A percentile compares a stretch with the other conserved stretches of the same genome.
phyloP scores from a whole-genome alignment of 2,888 invertebrate genomes.

The Drosophila mayaguana region DNA sequence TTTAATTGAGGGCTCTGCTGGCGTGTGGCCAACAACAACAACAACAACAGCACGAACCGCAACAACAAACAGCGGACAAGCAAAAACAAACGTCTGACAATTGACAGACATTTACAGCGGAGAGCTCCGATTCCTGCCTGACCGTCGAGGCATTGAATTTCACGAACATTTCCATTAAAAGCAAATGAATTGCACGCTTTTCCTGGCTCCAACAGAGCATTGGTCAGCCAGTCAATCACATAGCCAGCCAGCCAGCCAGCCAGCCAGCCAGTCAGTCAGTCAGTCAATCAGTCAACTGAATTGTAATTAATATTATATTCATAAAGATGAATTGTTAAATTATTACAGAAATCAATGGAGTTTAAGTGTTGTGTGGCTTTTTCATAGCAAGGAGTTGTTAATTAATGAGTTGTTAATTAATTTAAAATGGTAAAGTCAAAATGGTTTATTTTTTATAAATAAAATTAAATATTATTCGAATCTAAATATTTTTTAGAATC shows the following conservation, averaged over 20 bases:
- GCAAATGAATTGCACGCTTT: conserved; percentile 58
- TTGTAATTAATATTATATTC: conserved; percentile 73
- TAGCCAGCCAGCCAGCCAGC: conserved; percentile 28
- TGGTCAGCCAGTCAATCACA: conserved; percentile 27
- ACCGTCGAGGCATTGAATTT: conserved; percentile 63
- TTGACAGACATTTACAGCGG: conserved; percentile 59
- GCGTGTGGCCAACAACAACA: conserved; percentile 66
- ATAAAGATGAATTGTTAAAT: conserved; percentile 30
- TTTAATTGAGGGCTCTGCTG: conserved; percentile 78
- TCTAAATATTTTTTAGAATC: too few species aligned
- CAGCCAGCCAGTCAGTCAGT: conserved; percentile 35
- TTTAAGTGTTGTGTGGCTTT: not conserved
- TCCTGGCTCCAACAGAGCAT: conserved; percentile 28
- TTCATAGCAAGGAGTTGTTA: not conserved
- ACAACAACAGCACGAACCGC: conserved; percentile 46
- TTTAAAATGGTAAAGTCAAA: too few species aligned
- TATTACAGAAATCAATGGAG: not conserved
- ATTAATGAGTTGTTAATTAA: too few species aligned
- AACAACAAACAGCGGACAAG: conserved; percentile 52
- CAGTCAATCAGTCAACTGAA: conserved; percentile 30
- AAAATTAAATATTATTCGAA: too few species aligned
- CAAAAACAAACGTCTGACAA: conserved; percentile 57
- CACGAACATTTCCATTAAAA: conserved; percentile 46
- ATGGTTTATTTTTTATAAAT: too few species aligned
- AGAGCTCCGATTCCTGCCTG: conserved; percentile 22